Evolutionary conservation across 1,140 invertebrate species (phyloP), one percentile per base, ranked within the genome.

Genomic region (Ceratina calcarata): DNA sequence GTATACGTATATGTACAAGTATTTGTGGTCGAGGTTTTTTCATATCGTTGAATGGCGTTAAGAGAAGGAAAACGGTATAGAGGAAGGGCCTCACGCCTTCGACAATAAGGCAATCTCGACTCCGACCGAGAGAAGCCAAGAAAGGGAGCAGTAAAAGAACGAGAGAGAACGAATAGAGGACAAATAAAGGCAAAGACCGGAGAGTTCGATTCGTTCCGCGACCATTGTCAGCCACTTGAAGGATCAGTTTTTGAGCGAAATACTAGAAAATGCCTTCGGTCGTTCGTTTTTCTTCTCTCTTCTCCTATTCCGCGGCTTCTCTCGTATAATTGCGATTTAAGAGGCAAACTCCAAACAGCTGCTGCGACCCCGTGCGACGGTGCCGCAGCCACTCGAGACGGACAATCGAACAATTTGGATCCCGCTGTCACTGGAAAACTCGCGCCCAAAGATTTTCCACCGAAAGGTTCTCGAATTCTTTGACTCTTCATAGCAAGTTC

Each of bases 271-370:
- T 84, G 77, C 66, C 37, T 10, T 45, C 37, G 37, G 37, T 45
- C 37, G 37, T 45, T 45, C 37, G 37, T 45, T 45, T 10, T 32
- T 27, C 68, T 37, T 15, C 51, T 53, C 53, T 8, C 18, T 53
- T n/a, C 49, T 27, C 13, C 70, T 68, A 68, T 74, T 71, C 73
- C 78, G 76, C 72, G 83, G 70, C 72, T 61, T 81, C 83, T 53
- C 79, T 81, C 83, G 84, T 80, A 84, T 90, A 90, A 90, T 90
- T 90, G 89, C 88, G 87, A 89, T 90, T 90, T 90, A 90, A 90
- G 87, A 89, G 88, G n/a, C 80, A 60, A 45, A 10, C 37, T 45
- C 69, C 61, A 83, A 73, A 72, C 87, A 88, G 87, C 87, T 88
- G 86, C 87, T 45, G 37, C 37, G 37, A 80, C 70, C 75, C 83